Evolutionary conservation across 2,888 invertebrate genomes (phyloP).

Genomic region (Drosophila mayaguana): DNA sequence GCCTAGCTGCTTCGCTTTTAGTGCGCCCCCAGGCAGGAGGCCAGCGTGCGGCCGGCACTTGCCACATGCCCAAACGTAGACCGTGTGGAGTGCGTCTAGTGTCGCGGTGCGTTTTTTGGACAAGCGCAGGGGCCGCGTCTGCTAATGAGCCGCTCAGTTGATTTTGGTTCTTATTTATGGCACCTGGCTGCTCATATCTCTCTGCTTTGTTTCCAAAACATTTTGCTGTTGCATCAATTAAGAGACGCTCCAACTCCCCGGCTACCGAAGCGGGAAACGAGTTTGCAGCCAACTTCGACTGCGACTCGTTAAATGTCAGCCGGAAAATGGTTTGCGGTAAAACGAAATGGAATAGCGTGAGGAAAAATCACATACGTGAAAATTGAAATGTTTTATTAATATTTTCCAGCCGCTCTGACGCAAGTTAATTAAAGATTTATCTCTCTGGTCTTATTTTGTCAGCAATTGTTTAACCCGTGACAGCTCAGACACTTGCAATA

Average conservation of each 20-base stretch:
- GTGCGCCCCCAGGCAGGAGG: conserved; percentile 49
- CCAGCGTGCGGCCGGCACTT: conserved; percentile 33
- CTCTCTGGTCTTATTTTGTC: neutral
- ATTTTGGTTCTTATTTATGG: conserved; percentile 65
- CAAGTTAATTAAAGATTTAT: conserved; percentile 69
- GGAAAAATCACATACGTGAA: conserved; percentile 34
- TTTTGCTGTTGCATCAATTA: conserved; percentile 71
- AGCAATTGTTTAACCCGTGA: conserved; percentile 50
- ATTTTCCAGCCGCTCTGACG: conserved; percentile 71
- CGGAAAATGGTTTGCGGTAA: conserved; percentile 42
- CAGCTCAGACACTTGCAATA: conserved; percentile 56
- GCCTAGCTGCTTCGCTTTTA: conserved; percentile 51
- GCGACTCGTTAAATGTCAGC: conserved; percentile 39
- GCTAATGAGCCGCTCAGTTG: conserved; percentile 66
- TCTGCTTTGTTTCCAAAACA: conserved; percentile 71
- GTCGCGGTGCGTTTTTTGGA: conserved; percentile 21
- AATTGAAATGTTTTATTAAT: conserved; percentile 79
- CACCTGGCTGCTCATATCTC: conserved; percentile 61
- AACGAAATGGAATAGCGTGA: conserved; percentile 17
- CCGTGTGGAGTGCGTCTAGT: conserved; percentile 6
- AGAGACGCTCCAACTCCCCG: conserved; percentile 35
- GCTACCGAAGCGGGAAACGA: conserved; percentile 43
- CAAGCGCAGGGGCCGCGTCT: conserved; percentile 22
- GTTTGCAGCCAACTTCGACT: conserved; percentile 31
- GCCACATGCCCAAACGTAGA: conserved; percentile 5